Evolutionary conservation across 2,888 invertebrate genomes (phyloP), one percentile per base, ranked within the genome.

Genomic region (Galerucella pusilla): DNA sequence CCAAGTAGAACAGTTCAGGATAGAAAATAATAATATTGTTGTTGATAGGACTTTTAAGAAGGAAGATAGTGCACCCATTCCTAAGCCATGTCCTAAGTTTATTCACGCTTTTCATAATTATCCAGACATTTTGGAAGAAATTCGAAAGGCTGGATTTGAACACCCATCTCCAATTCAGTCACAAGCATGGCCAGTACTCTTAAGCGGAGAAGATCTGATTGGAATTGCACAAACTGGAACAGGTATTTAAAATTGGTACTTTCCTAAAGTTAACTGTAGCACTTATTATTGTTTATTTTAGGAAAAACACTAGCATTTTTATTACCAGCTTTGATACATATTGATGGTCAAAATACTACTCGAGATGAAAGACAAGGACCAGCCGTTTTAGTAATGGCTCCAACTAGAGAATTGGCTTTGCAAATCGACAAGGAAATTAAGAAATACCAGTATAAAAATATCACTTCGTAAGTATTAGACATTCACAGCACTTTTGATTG

Each of bases 191-290:
- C 99, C 99, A 1, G 91, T 98, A 76, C 89, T 98, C 0, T 88
- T 99, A 60, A 92, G 93, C 83, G 99, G 99, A 0, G 92, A 94
- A 84, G 98, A 99, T 88, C 88, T 98, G 85, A 98, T 99, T 86
- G 98, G 98, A 10, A 98, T 99, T 79, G 98, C 98, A 0, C 98
- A 97, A 88, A 97, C 97, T 7, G 96, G 96, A 73, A 96, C 96
- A 20, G 92, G 91, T 79, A 68, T 74, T 14, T 28, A 28, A 20
- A 35, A 52, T 72, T 54, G 54, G 66, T 14, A 14, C 14, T 49
- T 49, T 64, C n/a, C 28, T 28, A 25, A 49, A 20, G 52, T 35
- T 11, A 42, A 28, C 54, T 69, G 54, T 12, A 60, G 6, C 45
- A 35, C 28, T 68, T 68, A 14, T 64, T 66, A 64, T 49, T 65